These are phyloP conservation scores for Pocillopora meandrina DNA, from an alignment of 92 coral and sea anemone species.

Conservation along the genomic window DNA sequence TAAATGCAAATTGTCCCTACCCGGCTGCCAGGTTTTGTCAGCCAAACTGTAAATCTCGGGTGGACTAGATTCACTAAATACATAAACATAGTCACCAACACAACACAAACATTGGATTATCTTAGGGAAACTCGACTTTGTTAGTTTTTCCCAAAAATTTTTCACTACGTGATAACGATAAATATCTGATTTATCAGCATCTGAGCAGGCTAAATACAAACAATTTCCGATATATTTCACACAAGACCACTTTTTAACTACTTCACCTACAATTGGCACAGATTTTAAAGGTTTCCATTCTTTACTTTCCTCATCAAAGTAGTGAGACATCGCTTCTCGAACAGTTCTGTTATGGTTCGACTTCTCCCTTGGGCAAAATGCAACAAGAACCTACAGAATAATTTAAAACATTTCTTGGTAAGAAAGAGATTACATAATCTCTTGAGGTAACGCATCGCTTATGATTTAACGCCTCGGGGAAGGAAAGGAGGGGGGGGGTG, in stretches of 20 bases:
- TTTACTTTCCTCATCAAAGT: conserved; percentile 2
- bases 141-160: neutral
- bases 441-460: no score
- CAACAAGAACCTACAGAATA: neutral
- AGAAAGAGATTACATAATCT: no score
- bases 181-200: no score
- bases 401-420: neutral
- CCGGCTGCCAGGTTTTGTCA: neutral
- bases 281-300: conserved; percentile 12
- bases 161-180: neutral
- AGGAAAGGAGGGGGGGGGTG: no score
- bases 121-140: neutral
- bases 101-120: neutral
- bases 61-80: neutral
- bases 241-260: neutral
- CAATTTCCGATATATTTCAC: conserved; percentile 8
- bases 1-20: neutral
- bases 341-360: neutral
- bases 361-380: no score
- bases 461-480: no score
- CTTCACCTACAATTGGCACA: neutral
- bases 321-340: neutral
- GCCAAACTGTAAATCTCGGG: neutral
- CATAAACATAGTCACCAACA: neutral
- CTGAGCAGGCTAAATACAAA: conserved; percentile 1